Conservation (phyloP, 1,140 invertebrate species). For the Ceratina calcarata region DNA sequence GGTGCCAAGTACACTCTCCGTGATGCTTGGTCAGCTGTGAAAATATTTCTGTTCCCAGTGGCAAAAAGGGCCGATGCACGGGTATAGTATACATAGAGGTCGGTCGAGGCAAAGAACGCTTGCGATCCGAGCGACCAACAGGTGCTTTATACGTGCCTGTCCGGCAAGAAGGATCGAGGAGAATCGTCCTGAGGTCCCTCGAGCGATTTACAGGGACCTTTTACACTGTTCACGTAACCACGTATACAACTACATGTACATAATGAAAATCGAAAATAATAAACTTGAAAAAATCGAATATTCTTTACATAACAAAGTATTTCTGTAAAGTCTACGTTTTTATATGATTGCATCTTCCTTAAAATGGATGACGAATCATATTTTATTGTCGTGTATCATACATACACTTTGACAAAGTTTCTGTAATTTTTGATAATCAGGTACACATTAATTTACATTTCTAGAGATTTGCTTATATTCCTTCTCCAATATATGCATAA, state of each 20-base stretch:
- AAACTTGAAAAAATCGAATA: no score
- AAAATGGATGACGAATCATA: no score
- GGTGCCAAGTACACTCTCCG: slow-evolving; percentile 52
- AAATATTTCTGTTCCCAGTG: slow-evolving; percentile 65
- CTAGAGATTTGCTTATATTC: no score
- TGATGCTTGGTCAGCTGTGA: slow-evolving; percentile 63
- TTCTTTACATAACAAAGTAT: no score
- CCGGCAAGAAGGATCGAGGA: slow-evolving; percentile 61
- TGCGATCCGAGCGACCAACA: slow-evolving; percentile 65
- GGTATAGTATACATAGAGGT: slow-evolving; percentile 19
- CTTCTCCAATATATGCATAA: no score
- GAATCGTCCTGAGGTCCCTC: slow-evolving; percentile 57
- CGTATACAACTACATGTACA: neutral
- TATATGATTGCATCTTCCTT: no score
- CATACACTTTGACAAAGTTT: no score
- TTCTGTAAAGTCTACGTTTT: no score
- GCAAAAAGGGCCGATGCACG: slow-evolving; percentile 59
- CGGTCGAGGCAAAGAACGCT: slow-evolving; percentile 53
- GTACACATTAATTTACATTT: no score
- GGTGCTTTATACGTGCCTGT: slow-evolving; percentile 68
- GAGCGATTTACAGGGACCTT: slow-evolving; percentile 52
- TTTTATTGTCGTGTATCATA: no score
- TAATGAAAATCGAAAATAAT: no score
- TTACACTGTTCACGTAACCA: slow-evolving; percentile 38
- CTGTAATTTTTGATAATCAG: no score